Evolutionary conservation across 2,888 invertebrate species (phyloP).

Genomic region (Anoplius nigerrimus): DNA sequence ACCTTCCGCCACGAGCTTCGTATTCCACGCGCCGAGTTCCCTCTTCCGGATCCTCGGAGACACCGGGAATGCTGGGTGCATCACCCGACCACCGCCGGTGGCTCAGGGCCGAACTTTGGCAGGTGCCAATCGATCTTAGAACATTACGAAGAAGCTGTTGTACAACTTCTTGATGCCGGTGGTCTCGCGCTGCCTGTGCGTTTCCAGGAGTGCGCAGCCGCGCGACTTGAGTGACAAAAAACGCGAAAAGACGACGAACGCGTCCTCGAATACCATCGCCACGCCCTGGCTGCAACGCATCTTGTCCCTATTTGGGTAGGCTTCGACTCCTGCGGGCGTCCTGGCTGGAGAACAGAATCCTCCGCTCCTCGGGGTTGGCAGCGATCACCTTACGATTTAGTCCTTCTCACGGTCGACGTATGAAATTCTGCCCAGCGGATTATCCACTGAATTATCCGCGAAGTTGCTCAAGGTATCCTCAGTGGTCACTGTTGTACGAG

Average conservation of each 20-base stretch:
- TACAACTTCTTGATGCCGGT: constrained; percentile 91
- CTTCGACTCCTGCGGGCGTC: constrained; percentile 5
- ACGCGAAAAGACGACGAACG: constrained; percentile 73
- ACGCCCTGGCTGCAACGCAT: constrained; percentile 69
- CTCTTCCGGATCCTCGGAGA: constrained; percentile 35
- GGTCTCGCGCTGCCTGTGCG: constrained; percentile 88
- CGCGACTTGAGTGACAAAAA: constrained; percentile 72
- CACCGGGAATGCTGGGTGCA: constrained; percentile 46
- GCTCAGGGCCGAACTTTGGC: constrained; percentile 36
- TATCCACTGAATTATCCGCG: no score
- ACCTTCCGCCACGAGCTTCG: constrained; percentile 28
- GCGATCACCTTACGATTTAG: not conserved
- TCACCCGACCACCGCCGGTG: constrained; percentile 47
- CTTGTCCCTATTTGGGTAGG: constrained; percentile 48
- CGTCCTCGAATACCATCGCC: constrained; percentile 74
- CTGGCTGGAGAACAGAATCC: constrained; percentile 1
- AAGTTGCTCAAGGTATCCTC: no score
- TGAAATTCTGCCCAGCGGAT: no score
- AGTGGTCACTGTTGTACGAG: no score
- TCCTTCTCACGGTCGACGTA: no score
- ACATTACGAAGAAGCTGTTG: constrained; percentile 91
- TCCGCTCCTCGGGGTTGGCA: not conserved
- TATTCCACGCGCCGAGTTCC: constrained; percentile 18
- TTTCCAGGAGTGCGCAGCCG: constrained; percentile 82
- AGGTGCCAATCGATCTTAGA: constrained; percentile 78